phyloP scores from a whole-genome alignment of 2,113 vertebrate genomes.

The Neotoma lepida region DNA sequence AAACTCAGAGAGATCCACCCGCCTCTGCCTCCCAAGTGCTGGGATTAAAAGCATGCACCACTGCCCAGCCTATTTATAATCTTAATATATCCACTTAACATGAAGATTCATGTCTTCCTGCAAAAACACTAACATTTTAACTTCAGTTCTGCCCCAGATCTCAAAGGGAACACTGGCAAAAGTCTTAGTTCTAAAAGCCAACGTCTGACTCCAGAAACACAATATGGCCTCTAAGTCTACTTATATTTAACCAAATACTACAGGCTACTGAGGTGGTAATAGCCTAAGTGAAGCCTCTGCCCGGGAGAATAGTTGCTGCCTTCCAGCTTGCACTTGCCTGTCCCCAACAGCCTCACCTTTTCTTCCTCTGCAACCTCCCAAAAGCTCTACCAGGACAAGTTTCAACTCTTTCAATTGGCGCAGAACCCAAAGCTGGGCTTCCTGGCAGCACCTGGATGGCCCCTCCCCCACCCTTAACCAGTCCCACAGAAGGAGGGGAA shows the following conservation, averaged over 20 bases:
- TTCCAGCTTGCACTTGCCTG: background rate
- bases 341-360: background rate
- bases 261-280: background rate
- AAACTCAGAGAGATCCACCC: background rate
- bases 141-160: background rate
- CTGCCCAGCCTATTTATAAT: background rate
- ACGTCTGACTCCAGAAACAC: background rate
- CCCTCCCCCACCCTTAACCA: background rate
- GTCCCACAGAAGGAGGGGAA: background rate
- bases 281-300: background rate
- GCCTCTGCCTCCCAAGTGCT: background rate
- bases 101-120: background rate
- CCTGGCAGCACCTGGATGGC: rapidly evolving
- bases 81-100: background rate
- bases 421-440: background rate
- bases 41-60: background rate
- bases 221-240: background rate
- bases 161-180: background rate
- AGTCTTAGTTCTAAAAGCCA: slow-evolving; percentile 6
- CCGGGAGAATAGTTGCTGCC: background rate
- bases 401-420: background rate
- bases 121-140: background rate
- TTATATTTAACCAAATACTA: background rate
- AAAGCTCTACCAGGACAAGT: rapidly evolving
- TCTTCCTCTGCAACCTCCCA: background rate